A percentile compares a stretch with the other conserved stretches of the same genome.
Conservation (phyloP, 2,888 invertebrate species). For the Drosophila quasianomalipes region DNA sequence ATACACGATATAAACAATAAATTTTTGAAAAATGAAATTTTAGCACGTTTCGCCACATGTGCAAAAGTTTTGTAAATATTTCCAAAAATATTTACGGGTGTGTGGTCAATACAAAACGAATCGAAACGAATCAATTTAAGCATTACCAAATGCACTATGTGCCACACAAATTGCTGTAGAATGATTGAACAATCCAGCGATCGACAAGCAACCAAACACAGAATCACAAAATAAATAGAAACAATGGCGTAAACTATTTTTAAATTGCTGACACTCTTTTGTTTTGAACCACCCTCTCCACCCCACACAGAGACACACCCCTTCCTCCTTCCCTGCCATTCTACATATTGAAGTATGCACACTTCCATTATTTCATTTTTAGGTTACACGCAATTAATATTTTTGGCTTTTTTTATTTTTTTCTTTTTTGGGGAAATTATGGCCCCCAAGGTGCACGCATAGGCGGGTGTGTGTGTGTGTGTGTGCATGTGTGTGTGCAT, state of each 20-base stretch:
- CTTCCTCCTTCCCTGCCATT: neutral
- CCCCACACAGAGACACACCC: neutral
- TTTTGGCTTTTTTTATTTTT: constrained; percentile 40
- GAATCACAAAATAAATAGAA: constrained; percentile 72
- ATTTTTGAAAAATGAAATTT: constrained; percentile 65
- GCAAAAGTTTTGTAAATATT: constrained; percentile 71
- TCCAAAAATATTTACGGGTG: constrained; percentile 45
- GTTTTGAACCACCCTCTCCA: constrained; percentile 48
- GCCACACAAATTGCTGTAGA: constrained; percentile 27
- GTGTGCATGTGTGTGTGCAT: constrained; percentile 16
- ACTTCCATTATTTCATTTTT: constrained; percentile 73
- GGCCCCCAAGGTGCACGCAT: constrained; percentile 53
- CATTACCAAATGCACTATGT: constrained; percentile 61
- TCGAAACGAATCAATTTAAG: constrained; percentile 40
- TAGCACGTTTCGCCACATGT: constrained; percentile 78
- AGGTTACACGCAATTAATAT: constrained; percentile 78
- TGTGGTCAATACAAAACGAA: constrained; percentile 46
- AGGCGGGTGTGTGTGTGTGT: constrained; percentile 9
- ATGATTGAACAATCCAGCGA: constrained; percentile 39
- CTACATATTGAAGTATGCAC: constrained; percentile 53
- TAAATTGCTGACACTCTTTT: constrained; percentile 78
- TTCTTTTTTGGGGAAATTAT: constrained; percentile 27
- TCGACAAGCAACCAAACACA: constrained; percentile 28
- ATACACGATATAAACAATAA: constrained; percentile 74
- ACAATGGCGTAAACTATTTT: constrained; percentile 72